A percentile compares a stretch with the other conserved stretches of the same genome.
Evolutionary conservation across 2,888 invertebrate genomes (phyloP).

Genomic region (Onchidella celtica): DNA sequence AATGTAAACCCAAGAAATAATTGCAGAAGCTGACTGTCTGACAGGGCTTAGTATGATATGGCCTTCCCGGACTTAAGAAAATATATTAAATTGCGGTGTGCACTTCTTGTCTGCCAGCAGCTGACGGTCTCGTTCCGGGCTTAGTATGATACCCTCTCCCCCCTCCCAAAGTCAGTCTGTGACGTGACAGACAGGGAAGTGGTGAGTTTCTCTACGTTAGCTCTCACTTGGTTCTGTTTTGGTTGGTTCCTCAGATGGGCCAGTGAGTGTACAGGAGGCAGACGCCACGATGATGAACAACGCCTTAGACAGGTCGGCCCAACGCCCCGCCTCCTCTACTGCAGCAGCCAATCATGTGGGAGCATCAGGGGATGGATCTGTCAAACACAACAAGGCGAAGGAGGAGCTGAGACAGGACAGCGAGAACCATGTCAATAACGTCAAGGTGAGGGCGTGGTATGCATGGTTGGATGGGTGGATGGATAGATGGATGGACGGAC

Average conservation of each 20-base stretch:
- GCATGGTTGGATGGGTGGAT: neutral
- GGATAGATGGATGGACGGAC: neutral
- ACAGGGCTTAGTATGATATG: too few species aligned
- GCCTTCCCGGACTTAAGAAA: too few species aligned
- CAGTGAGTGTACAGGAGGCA: conserved; percentile 69
- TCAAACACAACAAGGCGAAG: conserved; percentile 52
- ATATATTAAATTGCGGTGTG: too few species aligned
- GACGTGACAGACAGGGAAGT: too few species aligned
- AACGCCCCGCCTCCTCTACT: conserved; percentile 53
- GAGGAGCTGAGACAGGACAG: conserved; percentile 52
- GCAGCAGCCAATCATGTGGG: conserved; percentile 57
- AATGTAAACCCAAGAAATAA: too few species aligned
- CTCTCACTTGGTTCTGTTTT: too few species aligned
- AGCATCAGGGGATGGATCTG: conserved; percentile 17
- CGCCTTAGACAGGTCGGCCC: conserved; percentile 49
- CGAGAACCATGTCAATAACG: neutral
- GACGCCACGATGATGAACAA: conserved; percentile 50
- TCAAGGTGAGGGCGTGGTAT: conserved; percentile 7
- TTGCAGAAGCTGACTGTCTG: too few species aligned
- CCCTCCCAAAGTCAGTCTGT: too few species aligned
- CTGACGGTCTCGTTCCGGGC: too few species aligned
- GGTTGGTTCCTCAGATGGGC: conserved; percentile 65
- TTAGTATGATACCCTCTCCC: too few species aligned
- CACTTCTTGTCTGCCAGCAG: too few species aligned
- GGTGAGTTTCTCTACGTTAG: too few species aligned